These are phyloP conservation scores for Thalassoma bifasciatum DNA, from an alignment of 2,113 vertebrate species.

Conservation along the genomic window DNA sequence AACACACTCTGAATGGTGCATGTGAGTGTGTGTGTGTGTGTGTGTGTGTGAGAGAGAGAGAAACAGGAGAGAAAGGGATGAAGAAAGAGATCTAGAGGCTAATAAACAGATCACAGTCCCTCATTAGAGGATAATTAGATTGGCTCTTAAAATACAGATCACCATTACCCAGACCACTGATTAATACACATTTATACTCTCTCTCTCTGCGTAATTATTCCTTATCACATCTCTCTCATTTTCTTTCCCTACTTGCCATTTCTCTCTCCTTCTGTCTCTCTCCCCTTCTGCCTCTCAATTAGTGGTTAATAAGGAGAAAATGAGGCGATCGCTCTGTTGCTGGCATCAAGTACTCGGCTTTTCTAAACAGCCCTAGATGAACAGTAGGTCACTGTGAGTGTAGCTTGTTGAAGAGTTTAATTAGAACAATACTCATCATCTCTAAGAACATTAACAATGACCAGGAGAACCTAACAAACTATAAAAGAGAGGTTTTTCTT, in stretches of 20 bases:
- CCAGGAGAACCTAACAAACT: constrained; percentile 6
- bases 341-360: constrained; percentile 53
- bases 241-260: constrained; percentile 73
- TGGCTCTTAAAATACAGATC: constrained; percentile 70
- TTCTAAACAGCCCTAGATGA: constrained; percentile 61
- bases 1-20: neutral
- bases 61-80: neutral
- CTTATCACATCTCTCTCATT: constrained; percentile 57
- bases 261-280: too few relatives aligned
- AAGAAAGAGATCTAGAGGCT: constrained; percentile 43
- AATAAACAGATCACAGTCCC: constrained; percentile 63
- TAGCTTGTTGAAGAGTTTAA: constrained; percentile 46
- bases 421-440: constrained; percentile 24
- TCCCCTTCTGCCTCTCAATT: constrained; percentile 72
- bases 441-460: neutral
- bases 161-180: constrained; percentile 68
- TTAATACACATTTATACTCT: constrained; percentile 68
- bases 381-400: constrained; percentile 42
- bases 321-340: constrained; percentile 63
- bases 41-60: neutral
- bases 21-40: constrained; percentile 15
- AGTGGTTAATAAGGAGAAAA: constrained; percentile 75
- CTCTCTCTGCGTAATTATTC: constrained; percentile 45
- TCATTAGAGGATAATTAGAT: constrained; percentile 72
- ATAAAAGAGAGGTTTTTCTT: neutral